These are phyloP conservation scores for Diachrysia chrysitis DNA, from an alignment of 2,888 invertebrate species.

Conservation along the genomic window DNA sequence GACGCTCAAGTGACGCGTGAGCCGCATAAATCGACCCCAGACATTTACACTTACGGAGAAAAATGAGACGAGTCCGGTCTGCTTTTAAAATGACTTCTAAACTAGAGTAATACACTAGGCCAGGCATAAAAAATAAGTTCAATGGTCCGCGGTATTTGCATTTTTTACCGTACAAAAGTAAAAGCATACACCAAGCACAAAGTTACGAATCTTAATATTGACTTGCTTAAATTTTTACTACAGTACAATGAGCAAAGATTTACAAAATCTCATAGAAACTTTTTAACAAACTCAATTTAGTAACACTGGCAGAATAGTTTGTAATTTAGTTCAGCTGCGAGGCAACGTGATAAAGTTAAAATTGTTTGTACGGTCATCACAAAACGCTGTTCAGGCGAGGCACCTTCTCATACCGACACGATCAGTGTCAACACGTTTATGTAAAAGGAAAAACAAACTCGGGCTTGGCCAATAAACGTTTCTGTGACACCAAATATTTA, in stretches of 20 bases:
- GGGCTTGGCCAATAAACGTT: slow-evolving; percentile 37
- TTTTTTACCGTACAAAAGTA: too few species aligned
- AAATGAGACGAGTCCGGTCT: slow-evolving; percentile 45
- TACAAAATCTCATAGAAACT: background rate
- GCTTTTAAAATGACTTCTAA: slow-evolving; percentile 39
- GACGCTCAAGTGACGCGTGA: slow-evolving; percentile 70
- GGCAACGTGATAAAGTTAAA: slow-evolving; percentile 27
- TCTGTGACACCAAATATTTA: slow-evolving; percentile 46
- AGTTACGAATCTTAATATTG: background rate
- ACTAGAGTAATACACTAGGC: slow-evolving; percentile 12
- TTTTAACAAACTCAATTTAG: slow-evolving; percentile 2
- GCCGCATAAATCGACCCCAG: slow-evolving; percentile 62
- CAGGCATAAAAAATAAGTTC: background rate
- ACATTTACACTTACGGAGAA: slow-evolving; percentile 60
- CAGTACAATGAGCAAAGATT: background rate
- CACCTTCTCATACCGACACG: slow-evolving; percentile 9
- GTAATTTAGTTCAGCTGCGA: slow-evolving; percentile 21
- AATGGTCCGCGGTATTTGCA: too few species aligned
- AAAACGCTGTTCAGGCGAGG: slow-evolving; percentile 40
- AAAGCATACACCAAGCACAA: background rate
- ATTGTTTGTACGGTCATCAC: slow-evolving; percentile 36
- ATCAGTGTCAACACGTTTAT: slow-evolving; percentile 39
- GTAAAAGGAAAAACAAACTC: slow-evolving; percentile 41
- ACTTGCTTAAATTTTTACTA: background rate
- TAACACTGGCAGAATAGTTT: slow-evolving; percentile 16